Percentiles rank a stretch among this genome's conserved stretches.
Evolutionary conservation across 2,113 vertebrate species (phyloP).

Genomic region (Lucifuga dentata): DNA sequence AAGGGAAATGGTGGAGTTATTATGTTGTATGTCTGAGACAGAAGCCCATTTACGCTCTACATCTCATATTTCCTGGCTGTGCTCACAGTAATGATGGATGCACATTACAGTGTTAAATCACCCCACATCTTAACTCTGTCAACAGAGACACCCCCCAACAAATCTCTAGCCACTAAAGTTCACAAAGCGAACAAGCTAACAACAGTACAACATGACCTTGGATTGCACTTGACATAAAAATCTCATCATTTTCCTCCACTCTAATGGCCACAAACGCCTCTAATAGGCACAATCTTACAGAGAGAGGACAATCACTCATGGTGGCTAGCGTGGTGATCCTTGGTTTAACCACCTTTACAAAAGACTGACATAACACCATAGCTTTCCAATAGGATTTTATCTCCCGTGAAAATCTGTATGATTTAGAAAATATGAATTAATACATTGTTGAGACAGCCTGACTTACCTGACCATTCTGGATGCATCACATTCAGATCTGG

Average conservation of each 20-base stretch:
- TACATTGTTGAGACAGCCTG: not conserved
- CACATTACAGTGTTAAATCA: conserved; percentile 58
- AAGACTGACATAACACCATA: conserved; percentile 10
- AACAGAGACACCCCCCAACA: conserved; percentile 15
- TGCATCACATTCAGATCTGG: conserved; percentile 63
- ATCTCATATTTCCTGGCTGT: conserved; percentile 27
- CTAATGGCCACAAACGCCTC: conserved; percentile 28
- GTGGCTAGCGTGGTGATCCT: not conserved
- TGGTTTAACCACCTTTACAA: conserved; percentile 13
- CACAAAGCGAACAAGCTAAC: conserved; percentile 26
- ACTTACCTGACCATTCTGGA: conserved; percentile 75
- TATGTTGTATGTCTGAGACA: conserved; percentile 37
- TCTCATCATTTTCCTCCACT: conserved; percentile 43
- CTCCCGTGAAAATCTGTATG: no score
- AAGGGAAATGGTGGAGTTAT: conserved; percentile 47
- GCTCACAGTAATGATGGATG: conserved; percentile 38
- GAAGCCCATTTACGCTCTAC: conserved; percentile 17
- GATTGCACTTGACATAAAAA: conserved; percentile 34
- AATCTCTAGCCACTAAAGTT: conserved; percentile 34
- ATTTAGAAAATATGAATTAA: no score
- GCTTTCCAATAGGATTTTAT: conserved; percentile 4
- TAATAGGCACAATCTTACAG: conserved; percentile 22
- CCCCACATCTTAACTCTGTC: conserved; percentile 28
- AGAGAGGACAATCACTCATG: conserved; percentile 4
- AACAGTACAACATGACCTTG: conserved; percentile 50